These are phyloP conservation scores for Geococcyx californianus DNA, from an alignment of 2,113 vertebrate species.

Conservation along the genomic window DNA sequence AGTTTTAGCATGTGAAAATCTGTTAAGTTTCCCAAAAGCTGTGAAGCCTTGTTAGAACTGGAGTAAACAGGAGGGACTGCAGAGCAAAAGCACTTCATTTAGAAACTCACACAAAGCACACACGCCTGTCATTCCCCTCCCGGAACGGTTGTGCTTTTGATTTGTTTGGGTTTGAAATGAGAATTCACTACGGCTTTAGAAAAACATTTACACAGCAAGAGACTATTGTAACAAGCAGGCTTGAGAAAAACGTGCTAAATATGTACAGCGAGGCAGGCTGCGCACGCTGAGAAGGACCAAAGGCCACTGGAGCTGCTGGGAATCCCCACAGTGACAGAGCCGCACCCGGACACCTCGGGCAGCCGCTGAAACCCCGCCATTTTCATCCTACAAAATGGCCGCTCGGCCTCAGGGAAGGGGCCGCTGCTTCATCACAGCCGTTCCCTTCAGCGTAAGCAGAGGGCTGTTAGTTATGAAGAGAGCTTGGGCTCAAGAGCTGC, in stretches of 20 bases:
- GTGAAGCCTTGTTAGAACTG: background rate
- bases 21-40: background rate
- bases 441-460: background rate
- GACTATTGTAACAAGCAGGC: background rate
- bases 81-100: background rate
- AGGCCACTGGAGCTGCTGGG: background rate
- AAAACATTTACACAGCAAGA: background rate
- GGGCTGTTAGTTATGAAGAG: background rate
- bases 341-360: fast-evolving
- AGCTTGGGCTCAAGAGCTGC: background rate
- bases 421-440: background rate
- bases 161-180: background rate
- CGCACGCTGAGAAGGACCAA: background rate
- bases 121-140: background rate
- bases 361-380: background rate
- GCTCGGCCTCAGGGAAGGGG: background rate
- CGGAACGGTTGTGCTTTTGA: background rate
- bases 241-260: fast-evolving
- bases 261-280: fast-evolving
- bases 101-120: background rate
- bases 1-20: background rate
- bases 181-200: background rate
- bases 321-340: background rate
- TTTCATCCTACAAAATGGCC: background rate
- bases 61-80: background rate